Evolutionary conservation across 2,113 vertebrate species (phyloP).

Genomic region (Cyprinodon brontotheroides): DNA sequence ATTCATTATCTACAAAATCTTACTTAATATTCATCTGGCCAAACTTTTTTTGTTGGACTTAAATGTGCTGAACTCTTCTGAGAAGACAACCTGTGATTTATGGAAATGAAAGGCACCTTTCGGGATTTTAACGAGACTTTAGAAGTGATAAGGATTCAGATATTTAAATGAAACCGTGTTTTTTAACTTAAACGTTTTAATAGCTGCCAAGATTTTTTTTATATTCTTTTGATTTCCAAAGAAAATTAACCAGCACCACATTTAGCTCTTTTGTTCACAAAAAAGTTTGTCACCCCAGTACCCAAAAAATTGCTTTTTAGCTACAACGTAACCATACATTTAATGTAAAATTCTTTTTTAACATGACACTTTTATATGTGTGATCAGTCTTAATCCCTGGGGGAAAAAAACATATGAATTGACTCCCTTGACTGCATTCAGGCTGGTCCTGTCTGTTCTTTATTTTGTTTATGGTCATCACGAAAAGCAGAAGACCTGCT

Average conservation of each 20-base stretch:
- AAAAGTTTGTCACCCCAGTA: neutral
- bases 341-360: neutral
- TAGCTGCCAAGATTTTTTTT: too few species aligned
- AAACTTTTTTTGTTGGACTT: neutral
- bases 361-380: neutral
- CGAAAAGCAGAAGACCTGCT: neutral
- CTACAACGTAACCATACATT: neutral
- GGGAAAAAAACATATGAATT: neutral
- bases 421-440: slow-evolving; percentile 10
- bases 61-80: neutral
- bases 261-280: neutral
- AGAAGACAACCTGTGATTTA: neutral
- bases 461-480: neutral
- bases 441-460: slow-evolving; percentile 64
- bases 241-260: neutral
- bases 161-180: neutral
- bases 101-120: neutral
- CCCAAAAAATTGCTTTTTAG: neutral
- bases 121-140: neutral
- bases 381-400: neutral
- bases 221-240: too few species aligned
- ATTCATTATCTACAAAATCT: neutral
- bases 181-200: too few species aligned
- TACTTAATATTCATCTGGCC: neutral
- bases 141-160: neutral